These are phyloP conservation scores for Trissoscelio sp. DNA, from an alignment of 2,888 invertebrate genomes.

Conservation along the genomic window DNA sequence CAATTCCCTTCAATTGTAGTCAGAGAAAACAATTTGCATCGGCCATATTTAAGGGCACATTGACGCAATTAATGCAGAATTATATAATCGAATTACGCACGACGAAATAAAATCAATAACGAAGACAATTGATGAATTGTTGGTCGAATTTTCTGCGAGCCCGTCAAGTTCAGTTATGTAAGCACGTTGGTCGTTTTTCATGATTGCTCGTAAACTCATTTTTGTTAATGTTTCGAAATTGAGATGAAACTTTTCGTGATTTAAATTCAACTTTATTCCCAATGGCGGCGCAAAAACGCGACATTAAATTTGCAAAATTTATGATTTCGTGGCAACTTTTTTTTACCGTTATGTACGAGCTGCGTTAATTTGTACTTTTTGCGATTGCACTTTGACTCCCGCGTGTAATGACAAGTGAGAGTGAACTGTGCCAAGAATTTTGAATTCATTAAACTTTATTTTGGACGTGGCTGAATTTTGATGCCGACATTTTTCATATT, in stretches of 20 bases:
- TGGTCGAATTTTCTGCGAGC: slow-evolving; percentile 13
- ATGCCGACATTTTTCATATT: background rate
- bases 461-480: background rate
- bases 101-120: slow-evolving; percentile 17
- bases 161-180: slow-evolving; percentile 7
- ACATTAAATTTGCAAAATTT: background rate
- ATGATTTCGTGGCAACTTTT: background rate
- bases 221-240: background rate
- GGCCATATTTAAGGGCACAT: background rate
- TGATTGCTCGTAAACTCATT: background rate
- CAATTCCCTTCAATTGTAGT: background rate
- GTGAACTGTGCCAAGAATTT: background rate
- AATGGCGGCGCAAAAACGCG: background rate
- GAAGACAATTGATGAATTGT: slow-evolving; percentile 21
- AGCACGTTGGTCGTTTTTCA: background rate
- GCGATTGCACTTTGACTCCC: background rate
- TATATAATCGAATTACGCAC: slow-evolving; percentile 8
- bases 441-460: background rate
- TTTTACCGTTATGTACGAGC: background rate
- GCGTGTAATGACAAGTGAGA: background rate
- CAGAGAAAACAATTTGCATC: background rate
- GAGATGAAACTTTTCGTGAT: background rate
- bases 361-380: background rate
- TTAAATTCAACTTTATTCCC: background rate
- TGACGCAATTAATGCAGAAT: slow-evolving; percentile 2